Evolutionary conservation across 2,888 invertebrate genomes (phyloP).

Genomic region (Beris morrisii): DNA sequence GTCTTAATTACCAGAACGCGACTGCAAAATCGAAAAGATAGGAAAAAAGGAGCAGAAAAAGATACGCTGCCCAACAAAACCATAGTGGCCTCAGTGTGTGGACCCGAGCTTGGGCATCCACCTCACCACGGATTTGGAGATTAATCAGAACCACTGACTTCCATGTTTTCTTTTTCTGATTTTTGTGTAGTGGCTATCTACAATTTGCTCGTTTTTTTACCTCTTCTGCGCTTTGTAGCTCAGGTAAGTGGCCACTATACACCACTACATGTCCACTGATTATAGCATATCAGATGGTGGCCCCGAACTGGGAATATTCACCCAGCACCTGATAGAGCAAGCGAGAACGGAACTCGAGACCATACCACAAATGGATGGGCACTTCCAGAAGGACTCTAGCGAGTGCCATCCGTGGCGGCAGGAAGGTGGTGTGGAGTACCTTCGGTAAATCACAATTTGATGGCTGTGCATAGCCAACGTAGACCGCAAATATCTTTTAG

Average conservation of each 20-base stretch:
- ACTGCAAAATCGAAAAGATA: slow-evolving; percentile 26
- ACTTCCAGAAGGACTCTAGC: slow-evolving; percentile 24
- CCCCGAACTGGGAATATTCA: slow-evolving; percentile 23
- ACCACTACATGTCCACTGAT: slow-evolving; percentile 25
- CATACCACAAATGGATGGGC: slow-evolving; percentile 19
- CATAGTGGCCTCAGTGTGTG: slow-evolving; percentile 1
- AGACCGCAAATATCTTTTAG: slow-evolving; percentile 37
- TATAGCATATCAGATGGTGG: not conserved
- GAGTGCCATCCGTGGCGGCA: slow-evolving; percentile 6
- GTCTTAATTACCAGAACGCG: slow-evolving; percentile 44
- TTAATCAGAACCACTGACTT: slow-evolving; percentile 33
- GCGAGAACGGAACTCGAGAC: not conserved
- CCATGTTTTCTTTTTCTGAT: slow-evolving; percentile 18
- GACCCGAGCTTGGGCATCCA: not conserved
- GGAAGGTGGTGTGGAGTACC: slow-evolving; percentile 28
- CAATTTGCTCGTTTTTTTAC: slow-evolving; percentile 11
- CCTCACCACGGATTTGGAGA: slow-evolving; percentile 16
- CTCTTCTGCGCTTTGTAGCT: slow-evolving; percentile 15
- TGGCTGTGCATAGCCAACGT: slow-evolving; percentile 35
- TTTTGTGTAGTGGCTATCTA: slow-evolving; percentile 19
- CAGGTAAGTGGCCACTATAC: slow-evolving; percentile 8
- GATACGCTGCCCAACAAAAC: slow-evolving; percentile 16
- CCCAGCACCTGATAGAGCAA: slow-evolving; percentile 17
- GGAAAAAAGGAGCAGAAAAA: slow-evolving; percentile 24
- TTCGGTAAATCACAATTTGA: slow-evolving; percentile 39